phyloP scores from a whole-genome alignment of 1,140 invertebrate species.

The Cydia amplana region DNA sequence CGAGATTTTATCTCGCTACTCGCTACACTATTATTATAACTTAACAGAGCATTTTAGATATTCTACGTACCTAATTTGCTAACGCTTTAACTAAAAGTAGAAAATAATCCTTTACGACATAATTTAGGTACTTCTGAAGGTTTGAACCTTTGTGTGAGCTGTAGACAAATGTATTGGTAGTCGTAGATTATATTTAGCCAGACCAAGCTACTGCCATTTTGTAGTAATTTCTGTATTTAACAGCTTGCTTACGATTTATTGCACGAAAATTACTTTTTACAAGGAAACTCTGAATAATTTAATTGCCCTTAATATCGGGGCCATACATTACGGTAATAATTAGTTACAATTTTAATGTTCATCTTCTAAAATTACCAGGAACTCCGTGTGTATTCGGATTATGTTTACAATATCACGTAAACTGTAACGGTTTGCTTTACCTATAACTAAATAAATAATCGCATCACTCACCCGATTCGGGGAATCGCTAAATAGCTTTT shows the following conservation, averaged over 20 bases:
- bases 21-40: not conserved
- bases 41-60: not conserved
- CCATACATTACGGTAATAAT: constrained; percentile 44
- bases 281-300: constrained; percentile 47
- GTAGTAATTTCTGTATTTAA: constrained; percentile 57
- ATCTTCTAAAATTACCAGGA: constrained; percentile 19
- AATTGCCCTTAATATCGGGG: constrained; percentile 50
- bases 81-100: not conserved
- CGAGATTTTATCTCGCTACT: no score
- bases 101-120: not conserved
- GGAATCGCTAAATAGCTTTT: no score
- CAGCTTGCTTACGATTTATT: constrained; percentile 49
- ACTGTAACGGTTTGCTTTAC: no score
- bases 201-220: constrained; percentile 17
- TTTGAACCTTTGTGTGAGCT: not conserved
- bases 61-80: not conserved
- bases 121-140: not conserved
- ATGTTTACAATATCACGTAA: no score
- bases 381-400: not conserved
- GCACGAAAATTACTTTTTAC: constrained; percentile 56
- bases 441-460: no score
- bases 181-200: not conserved
- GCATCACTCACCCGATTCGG: no score
- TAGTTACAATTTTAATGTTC: constrained; percentile 28
- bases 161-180: not conserved